phyloP scores from a whole-genome alignment of 2,113 vertebrate species.

The Romanogobio albipinnatus region DNA sequence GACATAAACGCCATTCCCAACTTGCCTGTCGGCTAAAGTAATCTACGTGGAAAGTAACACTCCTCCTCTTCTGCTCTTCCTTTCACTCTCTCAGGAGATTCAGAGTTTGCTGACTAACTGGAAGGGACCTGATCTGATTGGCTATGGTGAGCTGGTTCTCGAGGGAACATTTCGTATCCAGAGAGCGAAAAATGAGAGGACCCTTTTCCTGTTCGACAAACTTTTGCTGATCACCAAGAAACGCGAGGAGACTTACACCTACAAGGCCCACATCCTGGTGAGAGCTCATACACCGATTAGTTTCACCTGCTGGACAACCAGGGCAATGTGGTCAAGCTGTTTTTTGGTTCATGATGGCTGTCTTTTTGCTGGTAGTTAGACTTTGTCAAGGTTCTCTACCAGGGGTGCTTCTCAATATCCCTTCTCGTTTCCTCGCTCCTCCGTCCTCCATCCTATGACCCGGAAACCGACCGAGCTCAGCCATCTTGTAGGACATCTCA shows the following conservation, averaged over 20 bases:
- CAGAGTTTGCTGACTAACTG: conserved; percentile 97
- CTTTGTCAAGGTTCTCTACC: background rate
- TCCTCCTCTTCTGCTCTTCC: background rate
- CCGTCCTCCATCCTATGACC: too few relatives aligned
- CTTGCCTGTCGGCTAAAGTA: background rate
- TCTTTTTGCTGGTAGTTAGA: background rate
- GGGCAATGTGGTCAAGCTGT: background rate
- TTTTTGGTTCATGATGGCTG: background rate
- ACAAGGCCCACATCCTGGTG: conserved; percentile 98
- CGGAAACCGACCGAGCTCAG: too few relatives aligned
- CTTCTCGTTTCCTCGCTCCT: too few relatives aligned
- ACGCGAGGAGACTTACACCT: conserved; percentile 90
- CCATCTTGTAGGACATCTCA: too few relatives aligned
- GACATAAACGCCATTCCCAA: background rate
- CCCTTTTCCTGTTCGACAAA: conserved; percentile 94
- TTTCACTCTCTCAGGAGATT: conserved; percentile 83
- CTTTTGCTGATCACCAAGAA: conserved; percentile 96
- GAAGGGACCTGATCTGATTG: conserved; percentile 96
- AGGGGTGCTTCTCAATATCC: too few relatives aligned
- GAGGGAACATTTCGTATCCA: conserved; percentile 97
- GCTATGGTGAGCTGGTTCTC: conserved; percentile 93
- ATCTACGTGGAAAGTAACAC: background rate
- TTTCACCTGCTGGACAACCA: background rate
- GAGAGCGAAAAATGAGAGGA: conserved; percentile 95
- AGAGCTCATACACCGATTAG: conserved; percentile 48